A percentile compares a stretch with the other conserved stretches of the same genome.
Conservation (phyloP, 2,797 vertebrate species). For the Paedocypris micromegethes region DNA sequence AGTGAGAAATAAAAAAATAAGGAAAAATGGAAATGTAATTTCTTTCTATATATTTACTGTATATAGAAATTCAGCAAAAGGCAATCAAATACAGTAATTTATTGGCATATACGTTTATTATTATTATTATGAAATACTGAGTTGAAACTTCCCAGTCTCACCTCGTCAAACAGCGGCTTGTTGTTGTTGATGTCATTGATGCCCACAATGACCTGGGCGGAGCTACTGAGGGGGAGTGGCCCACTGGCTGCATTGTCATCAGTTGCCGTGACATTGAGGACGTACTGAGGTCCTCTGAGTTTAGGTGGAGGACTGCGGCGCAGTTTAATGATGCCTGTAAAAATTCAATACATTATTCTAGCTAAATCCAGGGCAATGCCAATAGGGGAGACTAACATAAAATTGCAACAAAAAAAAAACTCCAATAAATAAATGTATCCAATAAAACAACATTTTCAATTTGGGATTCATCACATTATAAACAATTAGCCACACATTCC, state of each 20-base stretch:
- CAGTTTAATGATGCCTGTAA: constrained; percentile 80
- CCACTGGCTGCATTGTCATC: constrained; percentile 83
- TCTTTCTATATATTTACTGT: no score
- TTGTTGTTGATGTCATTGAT: constrained; percentile 88
- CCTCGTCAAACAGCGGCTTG: constrained; percentile 82
- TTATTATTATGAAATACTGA: not conserved
- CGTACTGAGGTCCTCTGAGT: constrained; percentile 72
- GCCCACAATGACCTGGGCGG: constrained; percentile 80
- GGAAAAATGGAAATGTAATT: no score
- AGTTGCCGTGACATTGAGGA: constrained; percentile 79
- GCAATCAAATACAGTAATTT: no score
- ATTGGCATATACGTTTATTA: not conserved
- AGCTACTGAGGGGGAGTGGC: constrained; percentile 76
- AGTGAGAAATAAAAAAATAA: no score
- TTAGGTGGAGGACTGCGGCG: constrained; percentile 72
- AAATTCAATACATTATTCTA: constrained; percentile 13
- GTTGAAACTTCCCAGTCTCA: constrained; percentile 45
- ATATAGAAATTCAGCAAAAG: no score
- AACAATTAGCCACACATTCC: constrained; percentile 46
- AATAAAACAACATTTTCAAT: no score
- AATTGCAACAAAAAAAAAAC: no score
- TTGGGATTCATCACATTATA: no score
- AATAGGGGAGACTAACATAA: no score
- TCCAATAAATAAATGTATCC: no score
- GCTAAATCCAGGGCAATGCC: not conserved